These are phyloP conservation scores for Muscicapa comitata DNA, from an alignment of 2,797 vertebrate species.

Conservation along the genomic window DNA sequence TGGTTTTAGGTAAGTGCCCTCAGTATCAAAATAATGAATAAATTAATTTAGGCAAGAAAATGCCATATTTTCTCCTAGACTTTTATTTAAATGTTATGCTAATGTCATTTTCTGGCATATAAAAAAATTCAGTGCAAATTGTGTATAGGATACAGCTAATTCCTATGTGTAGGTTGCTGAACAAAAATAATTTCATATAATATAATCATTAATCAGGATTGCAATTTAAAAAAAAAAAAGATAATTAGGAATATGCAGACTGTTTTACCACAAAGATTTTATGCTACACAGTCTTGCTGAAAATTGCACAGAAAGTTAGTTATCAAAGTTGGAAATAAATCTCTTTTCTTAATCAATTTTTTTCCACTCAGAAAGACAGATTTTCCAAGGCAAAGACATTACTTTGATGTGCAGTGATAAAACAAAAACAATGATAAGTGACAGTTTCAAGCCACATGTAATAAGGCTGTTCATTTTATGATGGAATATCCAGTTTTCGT, in stretches of 20 bases:
- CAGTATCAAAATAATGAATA: neutral
- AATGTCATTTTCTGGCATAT: fast-evolving
- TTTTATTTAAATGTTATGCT: neutral
- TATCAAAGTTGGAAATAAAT: neutral
- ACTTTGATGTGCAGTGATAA: neutral
- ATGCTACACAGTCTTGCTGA: neutral
- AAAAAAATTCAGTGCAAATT: neutral
- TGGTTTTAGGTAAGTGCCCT: neutral
- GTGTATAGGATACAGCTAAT: neutral
- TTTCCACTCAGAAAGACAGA: neutral
- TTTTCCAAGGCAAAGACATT: neutral
- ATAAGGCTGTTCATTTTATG: neutral
- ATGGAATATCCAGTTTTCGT: neutral
- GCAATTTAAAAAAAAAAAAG: neutral
- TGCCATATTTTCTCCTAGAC: neutral
- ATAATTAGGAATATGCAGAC: neutral
- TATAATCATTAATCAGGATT: neutral
- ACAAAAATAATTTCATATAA: neutral
- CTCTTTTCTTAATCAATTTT: neutral
- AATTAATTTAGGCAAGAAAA: neutral
- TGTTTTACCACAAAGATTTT: neutral
- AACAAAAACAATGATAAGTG: neutral
- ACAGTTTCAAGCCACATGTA: neutral
- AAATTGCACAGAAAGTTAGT: neutral
- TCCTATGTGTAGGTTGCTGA: neutral